These are phyloP conservation scores for Smithornis capensis DNA, from an alignment of 2,113 vertebrate genomes.

Conservation along the genomic window DNA sequence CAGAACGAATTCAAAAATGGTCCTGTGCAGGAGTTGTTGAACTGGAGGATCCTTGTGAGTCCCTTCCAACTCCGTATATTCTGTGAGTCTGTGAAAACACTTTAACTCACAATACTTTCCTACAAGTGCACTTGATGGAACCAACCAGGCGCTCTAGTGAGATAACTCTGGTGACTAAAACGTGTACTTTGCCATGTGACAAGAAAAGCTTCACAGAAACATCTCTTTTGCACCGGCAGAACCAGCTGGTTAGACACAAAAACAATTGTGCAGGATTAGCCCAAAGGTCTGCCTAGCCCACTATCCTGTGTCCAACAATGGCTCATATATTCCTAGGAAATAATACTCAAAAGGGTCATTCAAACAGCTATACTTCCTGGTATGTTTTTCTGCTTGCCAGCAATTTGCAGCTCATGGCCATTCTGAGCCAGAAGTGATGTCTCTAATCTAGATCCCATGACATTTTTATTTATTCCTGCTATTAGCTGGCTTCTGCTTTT, in stretches of 20 bases:
- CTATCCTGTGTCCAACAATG: background rate
- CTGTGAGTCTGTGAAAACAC: background rate
- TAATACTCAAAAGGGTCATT: slow-evolving; percentile 1
- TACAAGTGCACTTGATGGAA: background rate
- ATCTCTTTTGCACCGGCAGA: background rate
- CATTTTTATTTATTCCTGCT: background rate
- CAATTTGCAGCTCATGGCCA: slow-evolving; percentile 2
- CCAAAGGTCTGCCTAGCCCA: background rate
- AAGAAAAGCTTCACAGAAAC: background rate
- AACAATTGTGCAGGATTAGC: background rate
- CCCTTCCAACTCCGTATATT: background rate
- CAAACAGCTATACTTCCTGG: background rate
- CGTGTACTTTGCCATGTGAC: background rate
- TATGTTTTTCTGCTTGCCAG: background rate
- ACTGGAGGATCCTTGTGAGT: background rate
- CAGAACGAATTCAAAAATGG: background rate
- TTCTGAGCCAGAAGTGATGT: slow-evolving; percentile 10
- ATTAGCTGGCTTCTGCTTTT: background rate
- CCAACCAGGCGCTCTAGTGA: background rate
- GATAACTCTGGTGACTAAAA: background rate
- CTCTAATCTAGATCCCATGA: background rate
- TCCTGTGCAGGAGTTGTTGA: background rate
- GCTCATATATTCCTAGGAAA: background rate
- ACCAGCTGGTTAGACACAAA: background rate
- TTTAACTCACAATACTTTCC: background rate